phyloP scores from a whole-genome alignment of 2,888 invertebrate genomes.

The Merodon equestris region DNA sequence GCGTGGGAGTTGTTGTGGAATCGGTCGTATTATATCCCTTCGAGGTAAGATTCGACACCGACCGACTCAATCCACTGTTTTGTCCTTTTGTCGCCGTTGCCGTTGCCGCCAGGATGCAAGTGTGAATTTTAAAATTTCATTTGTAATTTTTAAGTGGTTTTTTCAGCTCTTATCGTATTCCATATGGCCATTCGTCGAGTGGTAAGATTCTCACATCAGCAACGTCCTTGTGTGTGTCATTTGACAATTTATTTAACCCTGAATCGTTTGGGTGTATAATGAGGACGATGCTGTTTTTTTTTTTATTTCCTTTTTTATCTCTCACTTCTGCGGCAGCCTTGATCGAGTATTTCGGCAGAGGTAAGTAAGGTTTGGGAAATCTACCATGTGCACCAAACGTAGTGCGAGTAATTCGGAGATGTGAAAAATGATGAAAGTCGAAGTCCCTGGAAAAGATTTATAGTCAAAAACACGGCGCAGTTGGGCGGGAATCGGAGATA shows the following conservation, averaged over 20 bases:
- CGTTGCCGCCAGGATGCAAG: slow-evolving; percentile 29
- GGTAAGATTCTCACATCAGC: slow-evolving; percentile 61
- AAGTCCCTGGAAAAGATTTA: slow-evolving; percentile 54
- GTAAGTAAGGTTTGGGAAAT: slow-evolving; percentile 80
- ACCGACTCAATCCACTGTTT: too few relatives aligned
- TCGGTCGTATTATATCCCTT: slow-evolving; percentile 42
- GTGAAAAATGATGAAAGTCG: slow-evolving; percentile 25
- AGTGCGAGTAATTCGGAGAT: slow-evolving; percentile 19
- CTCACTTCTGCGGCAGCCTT: slow-evolving; percentile 35
- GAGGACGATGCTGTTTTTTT: slow-evolving; percentile 41
- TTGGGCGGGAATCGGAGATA: slow-evolving; percentile 23
- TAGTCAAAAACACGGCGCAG: slow-evolving; percentile 8
- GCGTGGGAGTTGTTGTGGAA: slow-evolving; percentile 14
- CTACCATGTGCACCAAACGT: slow-evolving; percentile 75
- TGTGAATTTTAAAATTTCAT: slow-evolving; percentile 68
- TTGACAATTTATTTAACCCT: slow-evolving; percentile 68
- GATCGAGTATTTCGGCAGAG: slow-evolving; percentile 48
- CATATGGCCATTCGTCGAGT: slow-evolving; percentile 33
- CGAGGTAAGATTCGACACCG: slow-evolving; percentile 34
- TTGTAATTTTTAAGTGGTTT: slow-evolving; percentile 68
- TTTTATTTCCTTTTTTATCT: slow-evolving; percentile 8
- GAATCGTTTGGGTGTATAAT: slow-evolving; percentile 63
- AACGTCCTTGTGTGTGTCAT: slow-evolving; percentile 49
- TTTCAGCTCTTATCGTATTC: slow-evolving; percentile 48
- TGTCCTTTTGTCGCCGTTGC: not conserved